Evolutionary conservation across 2,113 vertebrate species (phyloP), one percentile per base, ranked within the genome.

Genomic region (Microtus montanus): DNA sequence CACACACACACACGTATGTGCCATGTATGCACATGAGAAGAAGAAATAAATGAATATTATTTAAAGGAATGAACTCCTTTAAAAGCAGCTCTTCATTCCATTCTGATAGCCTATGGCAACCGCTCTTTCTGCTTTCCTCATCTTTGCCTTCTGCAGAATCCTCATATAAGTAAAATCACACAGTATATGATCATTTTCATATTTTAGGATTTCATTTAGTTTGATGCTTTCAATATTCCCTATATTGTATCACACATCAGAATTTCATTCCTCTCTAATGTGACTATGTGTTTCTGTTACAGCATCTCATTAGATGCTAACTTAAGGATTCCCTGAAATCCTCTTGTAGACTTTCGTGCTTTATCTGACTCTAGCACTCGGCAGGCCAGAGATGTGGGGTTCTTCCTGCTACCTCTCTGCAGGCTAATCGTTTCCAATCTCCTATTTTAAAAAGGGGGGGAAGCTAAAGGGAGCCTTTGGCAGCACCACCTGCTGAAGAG

Each of bases 201-300:
- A 7, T 12, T 5, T 61, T 87, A 84, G 22, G 17, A 75, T 88
- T 91, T 95, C 52, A 71, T 33, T 35, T 78, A 28, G 12, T 38
- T 73, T 84, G 71, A 83, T 30, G 52, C 73, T 93, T 93, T 87
- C 77, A 73, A 49, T 7, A 49, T 73, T 79, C 17, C 52, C n/a
- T 28, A 8, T 38, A 52, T 24, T 64, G 71, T 83, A 58, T 44
- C 4, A 28, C 70, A 15, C 30, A 33, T 41, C n/a, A 87, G 66
- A 82, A 89, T 83, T 52, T n/a, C 63, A 61, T 83, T 92, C n/a
- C 66, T 87, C 70, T 83, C 58, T 78, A 73, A 87, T 47, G 38
- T 90, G 28, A 83, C 35, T 44, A 15, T 64, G 44, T 85, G 26
- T 38, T 94, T 89, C 74, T 52, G 35, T 78, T 54, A 71, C 11